Evolutionary conservation across 2,888 invertebrate genomes (phyloP).

Genomic region (Himalopsyche anomala): DNA sequence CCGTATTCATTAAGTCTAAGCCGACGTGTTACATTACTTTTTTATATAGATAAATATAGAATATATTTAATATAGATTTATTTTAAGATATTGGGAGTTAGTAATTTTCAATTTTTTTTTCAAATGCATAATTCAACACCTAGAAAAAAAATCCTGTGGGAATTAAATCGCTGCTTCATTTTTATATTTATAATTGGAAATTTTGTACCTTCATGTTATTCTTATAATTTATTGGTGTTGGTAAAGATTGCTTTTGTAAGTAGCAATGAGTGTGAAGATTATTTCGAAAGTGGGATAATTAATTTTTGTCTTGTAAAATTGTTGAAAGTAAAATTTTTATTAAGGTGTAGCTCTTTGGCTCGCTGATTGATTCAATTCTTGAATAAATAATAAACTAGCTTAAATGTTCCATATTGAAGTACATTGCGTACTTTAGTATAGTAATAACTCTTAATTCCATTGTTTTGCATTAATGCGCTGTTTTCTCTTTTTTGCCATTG

Average conservation of each 20-base stretch:
- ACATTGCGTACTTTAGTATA: conserved; percentile 5
- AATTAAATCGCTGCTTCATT: conserved; percentile 3
- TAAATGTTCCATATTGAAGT: conserved; percentile 17
- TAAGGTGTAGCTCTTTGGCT: not conserved
- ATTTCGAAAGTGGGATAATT: not conserved
- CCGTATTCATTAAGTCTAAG: conserved; percentile 22
- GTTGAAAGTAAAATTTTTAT: conserved; percentile 21
- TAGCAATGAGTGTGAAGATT: conserved; percentile 9
- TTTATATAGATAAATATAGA: conserved; percentile 52
- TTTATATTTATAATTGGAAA: conserved; percentile 20
- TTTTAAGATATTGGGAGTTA: conserved; percentile 49
- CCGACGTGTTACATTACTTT: conserved; percentile 43
- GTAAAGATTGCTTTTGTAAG: conserved; percentile 39
- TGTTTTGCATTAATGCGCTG: conserved; percentile 37
- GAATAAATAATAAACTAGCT: conserved; percentile 9
- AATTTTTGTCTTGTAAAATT: not conserved
- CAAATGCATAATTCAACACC: conserved; percentile 22
- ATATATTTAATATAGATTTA: conserved; percentile 55
- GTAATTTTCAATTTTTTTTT: conserved; percentile 47
- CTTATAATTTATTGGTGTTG: conserved; percentile 41
- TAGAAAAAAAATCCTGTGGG: not conserved
- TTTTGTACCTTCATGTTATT: conserved; percentile 27
- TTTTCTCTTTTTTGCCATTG: conserved; percentile 13
- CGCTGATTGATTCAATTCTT: conserved; percentile 10
- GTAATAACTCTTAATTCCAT: not conserved